Base-by-base conservation (phyloP, 2,888 invertebrate species). In the Euzophera pinguis region DNA sequence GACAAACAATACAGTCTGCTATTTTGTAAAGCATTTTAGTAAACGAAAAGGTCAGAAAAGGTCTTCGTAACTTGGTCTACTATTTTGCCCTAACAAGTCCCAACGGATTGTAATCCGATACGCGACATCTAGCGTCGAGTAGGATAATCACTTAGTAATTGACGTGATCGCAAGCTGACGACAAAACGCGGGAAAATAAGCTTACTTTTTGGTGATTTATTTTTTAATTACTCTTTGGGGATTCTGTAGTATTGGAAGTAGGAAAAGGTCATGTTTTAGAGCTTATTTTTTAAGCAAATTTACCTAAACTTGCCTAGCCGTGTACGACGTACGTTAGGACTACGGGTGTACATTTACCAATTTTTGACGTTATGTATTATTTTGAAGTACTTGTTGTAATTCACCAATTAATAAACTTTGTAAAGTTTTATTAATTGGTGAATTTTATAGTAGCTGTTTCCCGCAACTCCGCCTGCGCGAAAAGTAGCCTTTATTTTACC, bases 61-160 rank as follows among this genome's bases (percentile, higher is more conserved):
- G 16, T 65, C 65, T 55, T 50, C 3, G 32, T 56, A 62, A 34
- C 5, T 43, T 68, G 63, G 71, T n/a, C 5, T n/a, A 0, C 10
- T 6, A 37, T 8, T 41, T 47, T 39, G 12, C 49, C 9, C 52
- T 74, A 77, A 73, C 71, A 78, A 75, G 73, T 67, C 80, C 69
- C 72, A 42, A 59, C 56, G 68, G 78, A 75, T 71, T 63, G 73
- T 78, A 78, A 81, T 76, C 78, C 69, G 74, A 72, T 71, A 70
- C 67, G 63, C 75, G 81, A 78, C 81, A 84, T 83, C 84, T 81
- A 77, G 66, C 72, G 78, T 22, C 63, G 73, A 82, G 71, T 77
- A 81, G 82, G 70, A 75, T 79, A 76, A 84, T 81, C 82, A 79
- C 76, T 67, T 62, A 70, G 55, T 82, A 82, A 81, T 83, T 82